These are phyloP conservation scores for Coelopa frigida DNA, from an alignment of 1,140 invertebrate genomes.

Conservation along the genomic window DNA sequence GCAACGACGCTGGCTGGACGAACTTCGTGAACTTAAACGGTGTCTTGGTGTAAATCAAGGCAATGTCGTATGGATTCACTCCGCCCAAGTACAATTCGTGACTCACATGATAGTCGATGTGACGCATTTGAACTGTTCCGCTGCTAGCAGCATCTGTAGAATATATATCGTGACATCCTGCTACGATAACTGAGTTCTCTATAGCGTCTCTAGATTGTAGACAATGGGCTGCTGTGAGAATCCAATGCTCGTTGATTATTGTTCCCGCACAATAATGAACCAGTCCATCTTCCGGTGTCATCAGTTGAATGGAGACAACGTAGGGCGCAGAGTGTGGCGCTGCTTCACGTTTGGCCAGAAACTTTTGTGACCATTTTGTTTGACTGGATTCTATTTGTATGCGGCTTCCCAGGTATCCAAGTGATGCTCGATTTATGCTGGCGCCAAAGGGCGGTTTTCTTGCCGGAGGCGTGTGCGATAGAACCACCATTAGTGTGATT, in stretches of 20 bases:
- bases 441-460: constrained; percentile 10
- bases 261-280: constrained; percentile 42
- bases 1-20: constrained; percentile 45
- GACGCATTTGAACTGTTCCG: constrained; percentile 28
- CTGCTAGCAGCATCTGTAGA: constrained; percentile 23
- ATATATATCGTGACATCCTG: constrained; percentile 37
- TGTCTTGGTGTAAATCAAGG: constrained; percentile 46
- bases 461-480: constrained; percentile 20
- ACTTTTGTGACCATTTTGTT: constrained; percentile 33
- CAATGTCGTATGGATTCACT: constrained; percentile 50
- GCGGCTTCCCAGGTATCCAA: constrained; percentile 33
- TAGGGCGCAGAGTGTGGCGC: constrained; percentile 38
- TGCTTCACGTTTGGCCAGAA: constrained; percentile 38
- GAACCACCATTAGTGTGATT: constrained; percentile 26
- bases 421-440: constrained; percentile 16
- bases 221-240: constrained; percentile 41
- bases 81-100: constrained; percentile 39
- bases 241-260: constrained; percentile 40
- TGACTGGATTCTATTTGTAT: constrained; percentile 20
- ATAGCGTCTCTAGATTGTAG: constrained; percentile 28
- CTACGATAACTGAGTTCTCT: constrained; percentile 35
- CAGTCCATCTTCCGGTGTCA: constrained; percentile 30
- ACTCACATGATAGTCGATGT: constrained; percentile 32
- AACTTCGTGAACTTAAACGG: constrained; percentile 32
- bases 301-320: constrained; percentile 40